phyloP scores from a whole-genome alignment of 2,113 vertebrate genomes.

The Rissa tridactyla region DNA sequence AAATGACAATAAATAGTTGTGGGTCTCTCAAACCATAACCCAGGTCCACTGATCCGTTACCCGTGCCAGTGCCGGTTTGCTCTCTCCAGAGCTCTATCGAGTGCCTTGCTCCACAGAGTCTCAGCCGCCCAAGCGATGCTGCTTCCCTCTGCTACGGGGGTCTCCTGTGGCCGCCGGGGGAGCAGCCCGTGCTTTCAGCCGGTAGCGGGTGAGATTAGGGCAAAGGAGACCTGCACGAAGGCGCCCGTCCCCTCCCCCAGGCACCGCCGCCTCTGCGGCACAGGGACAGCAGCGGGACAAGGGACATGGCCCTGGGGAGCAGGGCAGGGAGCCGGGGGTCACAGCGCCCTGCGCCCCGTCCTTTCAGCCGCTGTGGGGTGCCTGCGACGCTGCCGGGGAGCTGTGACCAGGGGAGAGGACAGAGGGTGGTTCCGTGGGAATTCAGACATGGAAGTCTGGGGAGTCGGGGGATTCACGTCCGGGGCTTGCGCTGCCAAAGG shows the following conservation, averaged over 20 bases:
- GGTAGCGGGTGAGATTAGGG: not conserved
- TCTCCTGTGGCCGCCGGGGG: not conserved
- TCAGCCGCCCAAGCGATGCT: not conserved
- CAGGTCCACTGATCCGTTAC: fast-evolving
- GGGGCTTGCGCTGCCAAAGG: fast-evolving
- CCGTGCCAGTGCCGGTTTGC: fast-evolving
- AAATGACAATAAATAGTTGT: too few relatives aligned
- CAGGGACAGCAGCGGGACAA: not conserved
- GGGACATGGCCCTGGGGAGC: not conserved
- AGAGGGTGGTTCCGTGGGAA: fast-evolving
- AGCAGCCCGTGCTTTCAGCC: not conserved
- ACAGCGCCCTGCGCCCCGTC: fast-evolving
- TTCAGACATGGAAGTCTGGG: fast-evolving
- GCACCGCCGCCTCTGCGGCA: not conserved
- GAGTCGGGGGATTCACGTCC: not conserved
- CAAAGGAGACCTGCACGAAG: fast-evolving
- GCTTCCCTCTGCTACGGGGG: not conserved
- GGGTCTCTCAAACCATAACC: too few relatives aligned
- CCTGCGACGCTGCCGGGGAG: too few relatives aligned
- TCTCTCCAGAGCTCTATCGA: not conserved
- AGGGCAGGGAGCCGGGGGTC: fast-evolving
- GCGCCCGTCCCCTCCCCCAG: not conserved
- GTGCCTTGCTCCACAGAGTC: not conserved
- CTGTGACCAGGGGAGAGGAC: not conserved
- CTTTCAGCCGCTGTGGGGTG: too few relatives aligned